Percentiles rank a stretch among this genome's conserved stretches.
phyloP scores from a whole-genome alignment of 2,797 vertebrate genomes.

The Sebastes kiyomatsui region DNA sequence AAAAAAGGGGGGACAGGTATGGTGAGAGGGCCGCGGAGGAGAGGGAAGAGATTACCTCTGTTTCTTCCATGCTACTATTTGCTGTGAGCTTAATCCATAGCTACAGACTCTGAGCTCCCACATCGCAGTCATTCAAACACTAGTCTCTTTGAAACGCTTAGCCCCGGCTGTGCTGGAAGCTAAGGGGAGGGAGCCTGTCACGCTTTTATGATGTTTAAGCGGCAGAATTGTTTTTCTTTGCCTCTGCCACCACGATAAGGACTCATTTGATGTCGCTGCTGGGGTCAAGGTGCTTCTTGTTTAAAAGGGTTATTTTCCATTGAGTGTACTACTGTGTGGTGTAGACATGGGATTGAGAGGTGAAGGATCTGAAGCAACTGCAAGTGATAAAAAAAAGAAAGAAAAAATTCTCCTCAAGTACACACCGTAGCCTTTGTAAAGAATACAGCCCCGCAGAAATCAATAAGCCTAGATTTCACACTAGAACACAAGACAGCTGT shows the following conservation, averaged over 20 bases:
- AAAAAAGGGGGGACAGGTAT: slow-evolving; percentile 70
- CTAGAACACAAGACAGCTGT: slow-evolving; percentile 57
- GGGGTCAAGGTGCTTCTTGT: slow-evolving; percentile 47
- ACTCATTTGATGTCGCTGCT: slow-evolving; percentile 37
- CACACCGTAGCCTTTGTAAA: slow-evolving; percentile 48
- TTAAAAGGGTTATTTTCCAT: slow-evolving; percentile 42
- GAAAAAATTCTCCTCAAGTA: slow-evolving; percentile 34
- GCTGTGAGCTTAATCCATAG: slow-evolving; percentile 78
- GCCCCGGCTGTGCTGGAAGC: slow-evolving; percentile 39
- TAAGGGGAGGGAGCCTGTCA: slow-evolving; percentile 41
- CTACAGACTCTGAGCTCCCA: slow-evolving; percentile 70
- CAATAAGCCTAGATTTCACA: slow-evolving; percentile 72
- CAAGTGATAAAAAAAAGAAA: slow-evolving; percentile 19
- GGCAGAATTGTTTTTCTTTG: slow-evolving; percentile 61
- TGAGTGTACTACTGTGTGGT: neutral
- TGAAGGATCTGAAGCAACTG: slow-evolving; percentile 39
- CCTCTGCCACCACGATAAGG: slow-evolving; percentile 48
- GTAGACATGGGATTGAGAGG: slow-evolving; percentile 42
- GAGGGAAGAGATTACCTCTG: slow-evolving; percentile 79
- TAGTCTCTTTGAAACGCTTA: slow-evolving; percentile 68
- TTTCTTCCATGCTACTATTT: slow-evolving; percentile 80
- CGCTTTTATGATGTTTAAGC: slow-evolving; percentile 62
- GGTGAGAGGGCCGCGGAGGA: slow-evolving; percentile 65
- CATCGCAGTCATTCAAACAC: slow-evolving; percentile 73
- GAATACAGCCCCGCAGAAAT: slow-evolving; percentile 60